Base-by-base conservation (phyloP, 2,797 vertebrate species). In the Muscicapa striata region DNA sequence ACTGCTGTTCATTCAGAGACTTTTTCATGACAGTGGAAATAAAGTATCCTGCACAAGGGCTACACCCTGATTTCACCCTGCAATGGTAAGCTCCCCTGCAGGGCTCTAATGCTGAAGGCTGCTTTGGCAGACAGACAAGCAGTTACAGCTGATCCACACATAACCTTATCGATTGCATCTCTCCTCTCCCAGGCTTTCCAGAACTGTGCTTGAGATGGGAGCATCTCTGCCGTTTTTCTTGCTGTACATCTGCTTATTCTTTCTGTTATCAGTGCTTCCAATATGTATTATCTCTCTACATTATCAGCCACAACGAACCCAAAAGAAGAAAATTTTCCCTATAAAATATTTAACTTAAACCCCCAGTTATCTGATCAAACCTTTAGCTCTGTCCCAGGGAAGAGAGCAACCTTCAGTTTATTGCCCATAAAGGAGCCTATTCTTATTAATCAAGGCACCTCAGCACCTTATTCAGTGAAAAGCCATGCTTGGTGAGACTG, bases 331-430 rank as follows among this genome's bases (percentile, higher is more conserved):
- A 89, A 66, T 76, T 54, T 79, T 89, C 79, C 34, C 55, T 76
- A 79, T 93, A 78, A 97, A 96, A 96, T 91, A 91, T 94, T 94
- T 85, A 67, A 89, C 90, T 84, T 78, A 94, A 95, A 93, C 20
- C 17, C 36, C 21, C 73, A 66, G 76, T 95, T 95, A 89, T 77
- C 89, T 83, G 85, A 91, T 89, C 82, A 68, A 91, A 93, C 68
- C 70, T 63, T 86, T 70, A 34, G 51, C 61, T 81, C 49, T 84
- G 91, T 92, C 90, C 57, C 74, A 91, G 81, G 52, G 64, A 96
- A 67, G 83, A 94, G 72, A 90, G 80, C 41, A 89, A 61, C 51
- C 73, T 83, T 83, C 72, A 46, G 55, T 78, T 95, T 86, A 94
- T 87, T 92, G 52, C 84, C 87, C 64, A 41, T 15, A 54, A 77